A percentile compares a stretch with the other conserved stretches of the same genome.
Evolutionary conservation across 2,888 invertebrate species (phyloP).

Genomic region (Luperina nickerlii): DNA sequence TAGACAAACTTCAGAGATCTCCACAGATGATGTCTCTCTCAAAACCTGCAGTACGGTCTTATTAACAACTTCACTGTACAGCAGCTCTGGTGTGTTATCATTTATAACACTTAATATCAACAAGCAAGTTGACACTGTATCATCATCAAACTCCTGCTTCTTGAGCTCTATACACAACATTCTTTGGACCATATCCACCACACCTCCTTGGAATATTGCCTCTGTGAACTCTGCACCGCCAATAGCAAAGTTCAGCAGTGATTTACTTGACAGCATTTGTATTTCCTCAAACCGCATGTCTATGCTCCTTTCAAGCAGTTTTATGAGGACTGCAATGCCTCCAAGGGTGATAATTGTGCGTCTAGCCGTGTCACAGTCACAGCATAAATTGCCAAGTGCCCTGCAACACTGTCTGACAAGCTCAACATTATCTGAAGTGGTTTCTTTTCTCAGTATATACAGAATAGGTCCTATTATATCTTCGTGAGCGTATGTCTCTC

Average conservation of each 20-base stretch:
- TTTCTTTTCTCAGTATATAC: constrained; percentile 85
- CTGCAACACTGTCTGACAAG: constrained; percentile 94
- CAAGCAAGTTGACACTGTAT: constrained; percentile 89
- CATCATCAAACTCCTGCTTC: constrained; percentile 89
- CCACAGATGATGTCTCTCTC: constrained; percentile 92
- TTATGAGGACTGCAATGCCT: constrained; percentile 87
- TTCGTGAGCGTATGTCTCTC: constrained; percentile 92
- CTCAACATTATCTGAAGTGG: constrained; percentile 84
- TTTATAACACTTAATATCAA: constrained; percentile 91
- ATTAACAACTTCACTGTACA: constrained; percentile 90
- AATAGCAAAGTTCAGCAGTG: constrained; percentile 94
- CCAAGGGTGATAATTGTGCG: constrained; percentile 85
- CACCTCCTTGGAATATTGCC: constrained; percentile 89
- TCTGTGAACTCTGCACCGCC: constrained; percentile 93
- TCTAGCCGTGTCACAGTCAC: constrained; percentile 94
- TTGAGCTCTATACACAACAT: constrained; percentile 88
- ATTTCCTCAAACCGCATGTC: constrained; percentile 84
- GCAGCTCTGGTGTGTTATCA: constrained; percentile 91
- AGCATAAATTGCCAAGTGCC: constrained; percentile 97
- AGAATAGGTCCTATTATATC: constrained; percentile 91
- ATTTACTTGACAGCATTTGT: constrained; percentile 93
- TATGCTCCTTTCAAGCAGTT: constrained; percentile 80
- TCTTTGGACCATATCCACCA: constrained; percentile 88
- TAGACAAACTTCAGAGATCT: constrained; percentile 94
- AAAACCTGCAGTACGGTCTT: constrained; percentile 91